Conservation (phyloP, 2,888 invertebrate species). For the Bibio marci region DNA sequence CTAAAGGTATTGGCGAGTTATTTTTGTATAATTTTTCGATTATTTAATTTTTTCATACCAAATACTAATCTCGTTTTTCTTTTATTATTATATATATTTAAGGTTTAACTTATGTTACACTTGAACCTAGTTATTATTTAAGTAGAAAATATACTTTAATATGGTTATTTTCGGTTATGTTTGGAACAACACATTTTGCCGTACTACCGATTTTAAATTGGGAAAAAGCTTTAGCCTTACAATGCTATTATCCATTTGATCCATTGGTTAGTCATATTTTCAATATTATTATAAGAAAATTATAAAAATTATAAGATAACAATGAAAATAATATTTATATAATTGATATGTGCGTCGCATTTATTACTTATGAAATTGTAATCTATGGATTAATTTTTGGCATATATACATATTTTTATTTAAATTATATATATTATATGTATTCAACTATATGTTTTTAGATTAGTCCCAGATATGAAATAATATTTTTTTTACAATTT, state of each 20-base stretch:
- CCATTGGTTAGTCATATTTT: slow-evolving; percentile 13
- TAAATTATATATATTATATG: too few species aligned
- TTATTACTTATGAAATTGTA: too few species aligned
- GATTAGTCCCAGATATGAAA: background rate
- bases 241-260: slow-evolving; percentile 24
- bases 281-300: background rate
- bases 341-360: too few species aligned
- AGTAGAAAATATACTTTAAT: slow-evolving; percentile 14
- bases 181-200: slow-evolving; percentile 18
- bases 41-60: too few species aligned
- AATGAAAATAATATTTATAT: too few species aligned
- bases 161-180: slow-evolving; percentile 15
- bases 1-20: background rate
- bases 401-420: too few species aligned
- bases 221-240: slow-evolving; percentile 18
- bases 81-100: too few species aligned
- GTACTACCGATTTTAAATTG: slow-evolving; percentile 16
- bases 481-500: slow-evolving; percentile 2
- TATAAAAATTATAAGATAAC: too few species aligned
- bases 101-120: slow-evolving; percentile 20
- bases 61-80: too few species aligned
- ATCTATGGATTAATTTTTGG: too few species aligned
- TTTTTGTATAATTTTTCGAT: too few species aligned
- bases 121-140: slow-evolving; percentile 12
- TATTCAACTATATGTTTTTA: background rate